A percentile compares a stretch with the other conserved stretches of the same genome.
Evolutionary conservation across 2,113 vertebrate species (phyloP).

Genomic region (Smithornis capensis): DNA sequence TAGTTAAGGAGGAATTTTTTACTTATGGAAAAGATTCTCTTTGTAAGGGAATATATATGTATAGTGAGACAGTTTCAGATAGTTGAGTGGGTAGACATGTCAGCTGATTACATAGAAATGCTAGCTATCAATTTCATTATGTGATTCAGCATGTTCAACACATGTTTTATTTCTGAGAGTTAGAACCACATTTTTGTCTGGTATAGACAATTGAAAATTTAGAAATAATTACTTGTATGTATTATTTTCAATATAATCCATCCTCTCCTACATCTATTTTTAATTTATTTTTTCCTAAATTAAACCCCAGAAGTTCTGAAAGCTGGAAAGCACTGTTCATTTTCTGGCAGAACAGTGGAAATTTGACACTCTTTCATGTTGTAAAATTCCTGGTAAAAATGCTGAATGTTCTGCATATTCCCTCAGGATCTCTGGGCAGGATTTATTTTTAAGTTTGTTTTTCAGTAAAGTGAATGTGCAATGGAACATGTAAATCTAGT

Average conservation of each 20-base stretch:
- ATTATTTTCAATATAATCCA: not conserved
- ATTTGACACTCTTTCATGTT: not conserved
- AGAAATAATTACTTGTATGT: not conserved
- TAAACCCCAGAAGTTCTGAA: not conserved
- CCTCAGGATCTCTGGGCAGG: not conserved
- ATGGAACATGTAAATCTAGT: not conserved
- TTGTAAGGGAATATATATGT: not conserved
- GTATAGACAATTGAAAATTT: not conserved
- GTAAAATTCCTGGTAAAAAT: not conserved
- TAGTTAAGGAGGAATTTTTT: not conserved
- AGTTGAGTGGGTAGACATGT: not conserved
- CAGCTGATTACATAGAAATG: not conserved
- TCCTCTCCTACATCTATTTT: not conserved
- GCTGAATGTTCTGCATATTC: not conserved
- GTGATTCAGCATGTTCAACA: not conserved
- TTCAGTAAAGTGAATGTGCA: not conserved
- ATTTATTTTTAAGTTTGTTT: not conserved
- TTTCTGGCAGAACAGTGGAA: not conserved
- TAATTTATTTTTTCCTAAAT: not conserved
- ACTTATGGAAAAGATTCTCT: not conserved
- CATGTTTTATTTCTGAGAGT: not conserved
- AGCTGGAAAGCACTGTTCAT: not conserved
- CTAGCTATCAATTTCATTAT: not conserved
- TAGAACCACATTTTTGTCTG: not conserved
- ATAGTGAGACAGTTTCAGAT: not conserved